Base-by-base conservation (phyloP, 2,113 vertebrate genomes). In the Oncorhynchus gorbuscha region DNA sequence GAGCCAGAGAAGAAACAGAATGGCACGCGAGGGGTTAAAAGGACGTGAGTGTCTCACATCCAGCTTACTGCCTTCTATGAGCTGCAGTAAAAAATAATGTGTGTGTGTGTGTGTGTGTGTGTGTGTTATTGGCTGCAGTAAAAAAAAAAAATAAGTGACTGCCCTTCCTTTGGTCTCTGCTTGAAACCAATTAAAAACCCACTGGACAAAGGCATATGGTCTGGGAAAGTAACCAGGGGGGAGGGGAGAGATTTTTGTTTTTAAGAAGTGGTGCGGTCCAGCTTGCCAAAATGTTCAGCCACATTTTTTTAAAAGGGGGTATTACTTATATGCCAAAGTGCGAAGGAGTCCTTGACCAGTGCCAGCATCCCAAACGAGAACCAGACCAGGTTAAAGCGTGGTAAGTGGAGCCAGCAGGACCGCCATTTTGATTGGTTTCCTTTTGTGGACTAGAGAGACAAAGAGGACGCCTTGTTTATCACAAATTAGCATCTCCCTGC, bases 351-450 rank as follows among this genome's bases (percentile, higher is more conserved):
- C 1, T 55, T 55, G 51, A 79, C 39, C 73, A 77, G 72, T 76
- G 83, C 73, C 86, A 89, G 78, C 49, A 75, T 78, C 74, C 79
- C 81, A 87, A 55, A 89, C 85, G 75, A 90, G 78, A 87, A 89
- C 77, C 88, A 89, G 85, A 74, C 76, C 24, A 35, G 7, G 67
- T 64, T 74, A 72, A 24, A 79, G 73, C 35, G n/a, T 9, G 5
- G 67, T 51, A 0, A 55, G 64, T 67, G 69, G 48, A 73, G 32
- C 58, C 39, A 74, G 32, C 16, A 55, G 55, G 61, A 74, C 59
- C 76, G 84, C 84, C 80, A 86, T 87, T 85, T 90, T 83, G 79
- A 83, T 71, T 76, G 73, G 74, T 30, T 70, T 79, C 49, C 51
- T 79, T 64, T 73, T 75, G n/a, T 6, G 73, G 48, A 24, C 32